phyloP scores from a whole-genome alignment of 2,113 vertebrate species.

The Acanthochromis polyacanthus region DNA sequence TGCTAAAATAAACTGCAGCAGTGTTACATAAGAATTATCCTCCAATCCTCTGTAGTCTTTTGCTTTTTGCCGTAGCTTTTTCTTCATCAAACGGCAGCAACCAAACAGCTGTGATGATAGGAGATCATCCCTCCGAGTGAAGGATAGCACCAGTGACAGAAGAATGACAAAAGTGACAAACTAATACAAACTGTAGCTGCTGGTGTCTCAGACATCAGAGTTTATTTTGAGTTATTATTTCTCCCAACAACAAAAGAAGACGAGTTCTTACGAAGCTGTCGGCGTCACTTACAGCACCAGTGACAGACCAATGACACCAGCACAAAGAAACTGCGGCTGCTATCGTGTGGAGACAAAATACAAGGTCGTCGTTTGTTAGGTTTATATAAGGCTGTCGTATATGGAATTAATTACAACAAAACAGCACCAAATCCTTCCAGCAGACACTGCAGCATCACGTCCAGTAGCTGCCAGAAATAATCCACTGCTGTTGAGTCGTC shows the following conservation, averaged over 20 bases:
- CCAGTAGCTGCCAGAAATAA: too few relatives aligned
- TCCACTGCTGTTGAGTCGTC: too few relatives aligned
- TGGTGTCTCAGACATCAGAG: conserved; percentile 31
- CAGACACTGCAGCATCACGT: too few relatives aligned
- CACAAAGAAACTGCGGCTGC: conserved; percentile 25
- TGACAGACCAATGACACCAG: conserved; percentile 39
- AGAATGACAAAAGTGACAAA: conserved; percentile 53
- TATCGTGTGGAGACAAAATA: background rate
- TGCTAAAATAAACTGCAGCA: background rate
- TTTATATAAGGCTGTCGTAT: background rate
- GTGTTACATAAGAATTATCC: conserved; percentile 21
- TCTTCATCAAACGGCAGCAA: conserved; percentile 21
- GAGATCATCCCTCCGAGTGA: conserved; percentile 52
- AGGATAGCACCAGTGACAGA: conserved; percentile 39
- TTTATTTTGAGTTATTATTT: conserved; percentile 52
- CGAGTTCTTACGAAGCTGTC: conserved; percentile 38
- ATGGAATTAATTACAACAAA: too few relatives aligned
- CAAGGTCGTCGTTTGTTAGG: too few relatives aligned
- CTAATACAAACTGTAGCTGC: conserved; percentile 46
- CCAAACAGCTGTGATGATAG: conserved; percentile 4
- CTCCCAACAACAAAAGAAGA: conserved; percentile 46
- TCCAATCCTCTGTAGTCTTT: conserved; percentile 8
- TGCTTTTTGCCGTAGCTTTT: conserved; percentile 18
- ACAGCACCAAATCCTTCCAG: too few relatives aligned
- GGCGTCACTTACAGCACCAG: conserved; percentile 24